Evolutionary conservation across 2,888 invertebrate species (phyloP).

Genomic region (Osmoderma eremita): DNA sequence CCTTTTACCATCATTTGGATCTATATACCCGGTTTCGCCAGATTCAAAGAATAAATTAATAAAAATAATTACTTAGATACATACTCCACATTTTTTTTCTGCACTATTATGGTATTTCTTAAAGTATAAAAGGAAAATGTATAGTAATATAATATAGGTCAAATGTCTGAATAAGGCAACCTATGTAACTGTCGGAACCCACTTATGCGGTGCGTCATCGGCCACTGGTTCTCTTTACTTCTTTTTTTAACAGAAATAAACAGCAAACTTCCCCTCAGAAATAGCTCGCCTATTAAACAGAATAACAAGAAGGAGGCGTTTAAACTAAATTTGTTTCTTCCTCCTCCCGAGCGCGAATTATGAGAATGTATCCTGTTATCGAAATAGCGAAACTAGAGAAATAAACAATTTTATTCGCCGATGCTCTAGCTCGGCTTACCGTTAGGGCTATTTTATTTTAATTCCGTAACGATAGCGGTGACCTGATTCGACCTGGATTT

Average conservation of each 20-base stretch:
- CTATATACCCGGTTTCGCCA: too few species aligned
- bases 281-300: slow-evolving; percentile 10
- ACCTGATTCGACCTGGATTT: too few species aligned
- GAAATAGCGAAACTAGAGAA: slow-evolving; percentile 26
- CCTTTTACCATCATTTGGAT: too few species aligned
- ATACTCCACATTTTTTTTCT: too few species aligned
- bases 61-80: too few species aligned
- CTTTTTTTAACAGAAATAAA: slow-evolving; percentile 28
- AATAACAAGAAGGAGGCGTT: slow-evolving; percentile 26
- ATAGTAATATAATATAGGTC: slow-evolving; percentile 14
- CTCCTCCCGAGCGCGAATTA: slow-evolving; percentile 8
- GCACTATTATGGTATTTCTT: too few species aligned
- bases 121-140: too few species aligned
- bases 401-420: slow-evolving; percentile 28
- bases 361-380: slow-evolving; percentile 30
- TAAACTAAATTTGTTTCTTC: slow-evolving; percentile 31
- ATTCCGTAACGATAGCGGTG: too few species aligned
- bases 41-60: too few species aligned
- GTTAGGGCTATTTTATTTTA: too few species aligned
- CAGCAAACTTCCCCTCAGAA: slow-evolving; percentile 24
- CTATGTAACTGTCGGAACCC: not conserved
- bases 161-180: not conserved
- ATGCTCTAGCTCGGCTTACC: not conserved
- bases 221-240: not conserved
- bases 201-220: slow-evolving; percentile 12